Evolutionary conservation across 2,888 invertebrate genomes (phyloP).

Genomic region (Coelogynopora nodosa): DNA sequence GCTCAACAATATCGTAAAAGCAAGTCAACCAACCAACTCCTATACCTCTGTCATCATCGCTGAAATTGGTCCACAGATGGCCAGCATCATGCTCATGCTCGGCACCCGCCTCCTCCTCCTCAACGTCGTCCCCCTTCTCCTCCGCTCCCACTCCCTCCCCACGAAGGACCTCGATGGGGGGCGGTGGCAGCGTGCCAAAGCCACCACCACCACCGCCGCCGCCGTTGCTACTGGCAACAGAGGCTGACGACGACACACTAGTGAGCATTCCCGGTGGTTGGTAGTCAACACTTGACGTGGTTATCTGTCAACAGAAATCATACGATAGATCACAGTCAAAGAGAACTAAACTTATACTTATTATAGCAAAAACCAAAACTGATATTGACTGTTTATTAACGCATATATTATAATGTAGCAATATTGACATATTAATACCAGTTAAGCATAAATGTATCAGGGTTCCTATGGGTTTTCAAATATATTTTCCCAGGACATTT

Average conservation of each 20-base stretch:
- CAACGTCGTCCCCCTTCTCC: not conserved
- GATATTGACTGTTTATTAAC: too few relatives aligned
- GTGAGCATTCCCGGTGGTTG: not conserved
- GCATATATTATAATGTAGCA: too few relatives aligned
- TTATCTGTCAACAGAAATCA: not conserved
- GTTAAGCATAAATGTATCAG: too few relatives aligned
- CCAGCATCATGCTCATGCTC: not conserved
- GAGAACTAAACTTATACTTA: not conserved
- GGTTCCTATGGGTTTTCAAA: too few relatives aligned
- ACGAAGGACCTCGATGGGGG: not conserved
- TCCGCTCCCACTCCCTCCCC: not conserved
- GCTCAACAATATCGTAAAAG: not conserved
- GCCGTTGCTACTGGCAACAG: constrained; percentile 14
- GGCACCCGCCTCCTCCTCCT: not conserved
- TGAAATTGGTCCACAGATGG: not conserved
- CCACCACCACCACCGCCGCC: not conserved
- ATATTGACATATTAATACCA: too few relatives aligned
- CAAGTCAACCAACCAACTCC: not conserved
- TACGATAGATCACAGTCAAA: not conserved
- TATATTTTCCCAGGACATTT: too few relatives aligned
- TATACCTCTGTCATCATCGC: constrained; percentile 11
- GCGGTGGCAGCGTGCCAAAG: too few relatives aligned
- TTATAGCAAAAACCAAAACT: too few relatives aligned
- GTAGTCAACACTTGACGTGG: not conserved
- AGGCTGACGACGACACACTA: not conserved